phyloP scores from a whole-genome alignment of 1,140 invertebrate genomes.

The Drosophila nikananu region DNA sequence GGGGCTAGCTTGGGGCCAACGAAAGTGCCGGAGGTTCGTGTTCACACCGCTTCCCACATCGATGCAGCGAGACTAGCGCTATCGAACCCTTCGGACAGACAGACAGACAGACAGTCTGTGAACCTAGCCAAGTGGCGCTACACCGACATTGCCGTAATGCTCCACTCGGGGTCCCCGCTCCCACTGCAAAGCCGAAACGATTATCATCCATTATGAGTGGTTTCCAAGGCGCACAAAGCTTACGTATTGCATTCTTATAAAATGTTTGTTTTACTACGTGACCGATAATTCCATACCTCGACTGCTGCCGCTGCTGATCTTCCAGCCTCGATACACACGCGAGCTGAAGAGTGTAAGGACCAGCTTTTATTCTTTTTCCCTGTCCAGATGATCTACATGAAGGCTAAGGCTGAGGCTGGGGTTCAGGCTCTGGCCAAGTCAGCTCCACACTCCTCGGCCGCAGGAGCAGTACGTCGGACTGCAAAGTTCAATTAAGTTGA shows the following conservation, averaged over 20 bases:
- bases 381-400: conserved; percentile 76
- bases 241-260: conserved; percentile 69
- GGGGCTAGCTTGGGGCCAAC: not conserved
- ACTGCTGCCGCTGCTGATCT: conserved; percentile 63
- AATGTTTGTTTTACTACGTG: conserved; percentile 83
- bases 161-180: conserved; percentile 12
- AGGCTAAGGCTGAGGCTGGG: conserved; percentile 11
- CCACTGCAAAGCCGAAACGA: conserved; percentile 49
- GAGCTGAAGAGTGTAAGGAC: conserved; percentile 28
- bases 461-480: conserved; percentile 74
- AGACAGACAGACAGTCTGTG: not conserved
- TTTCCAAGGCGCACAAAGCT: conserved; percentile 35
- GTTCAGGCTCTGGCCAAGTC: not conserved
- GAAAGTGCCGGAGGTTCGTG: conserved; percentile 22
- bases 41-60: conserved; percentile 41
- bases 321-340: conserved; percentile 75
- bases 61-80: conserved; percentile 6
- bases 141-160: conserved; percentile 44
- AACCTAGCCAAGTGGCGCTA: conserved; percentile 68
- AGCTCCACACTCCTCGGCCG: conserved; percentile 26
- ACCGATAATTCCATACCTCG: conserved; percentile 57
- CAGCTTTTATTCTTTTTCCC: conserved; percentile 27
- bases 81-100: conserved; percentile 14
- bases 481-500: conserved; percentile 82
- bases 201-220: conserved; percentile 80